Base-by-base conservation (phyloP, 2,113 vertebrate species). In the Maccullochella peelii region DNA sequence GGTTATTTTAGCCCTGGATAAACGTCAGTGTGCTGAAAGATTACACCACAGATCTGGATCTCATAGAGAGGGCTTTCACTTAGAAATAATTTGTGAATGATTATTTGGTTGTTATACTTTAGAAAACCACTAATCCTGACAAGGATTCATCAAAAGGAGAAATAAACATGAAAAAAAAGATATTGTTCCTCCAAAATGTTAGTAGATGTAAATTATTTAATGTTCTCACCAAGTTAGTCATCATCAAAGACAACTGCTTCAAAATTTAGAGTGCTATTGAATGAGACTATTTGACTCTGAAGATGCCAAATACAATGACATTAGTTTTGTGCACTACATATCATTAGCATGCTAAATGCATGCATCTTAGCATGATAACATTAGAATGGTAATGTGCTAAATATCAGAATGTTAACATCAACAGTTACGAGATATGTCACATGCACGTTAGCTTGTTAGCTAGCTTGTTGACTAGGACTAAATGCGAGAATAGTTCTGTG, bases 1-100 rank as follows among this genome's bases (percentile, higher is more conserved):
- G 75, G 88, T 95, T 97, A 91, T 96, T 96, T 96, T 91, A 88
- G 91, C 88, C 80, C 93, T 91, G 93, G 93, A 90, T 95, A 93
- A 96, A 93, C 93, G 88, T 86, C 93, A 91, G 91, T 88, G 91
- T 90, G 93, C 93, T 93, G 86, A 79, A 94, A 92, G 87, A 86
- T 94, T 95, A 90, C 95, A 92, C 88, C 83, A 6, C 57, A 8
- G 4, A 57, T 91, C 93, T 91, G 88, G 82, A 91, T 83, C 79
- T 90, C 86, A 59, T 3, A 18, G 15, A 54, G 5, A 11, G 12
- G 16, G 33, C 2, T 57, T 61, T 72, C 21, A 66, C 11, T 40
- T 6, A 27, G 21, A 36, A 33, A 14, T 11, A 18, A 3, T 12
- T 18, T 30, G 16, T 40, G 44, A 38, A 21, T 50, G 16, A 42